Conservation (phyloP, 2,113 vertebrate genomes). For the Vulpes lagopus region DNA sequence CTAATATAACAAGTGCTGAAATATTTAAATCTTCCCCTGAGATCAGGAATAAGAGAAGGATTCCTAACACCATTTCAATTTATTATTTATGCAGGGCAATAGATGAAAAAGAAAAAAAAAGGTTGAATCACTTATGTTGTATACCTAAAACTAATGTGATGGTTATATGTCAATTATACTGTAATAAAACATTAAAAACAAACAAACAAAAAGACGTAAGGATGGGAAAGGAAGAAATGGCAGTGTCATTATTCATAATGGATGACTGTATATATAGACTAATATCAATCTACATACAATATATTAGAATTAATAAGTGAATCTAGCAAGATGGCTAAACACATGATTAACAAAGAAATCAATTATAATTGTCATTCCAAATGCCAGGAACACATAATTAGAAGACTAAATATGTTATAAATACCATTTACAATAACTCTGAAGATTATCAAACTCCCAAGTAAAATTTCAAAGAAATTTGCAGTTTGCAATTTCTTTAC, state of each 20-base stretch:
- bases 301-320: background rate
- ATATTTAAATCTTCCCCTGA: constrained; percentile 33
- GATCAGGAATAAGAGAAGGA: constrained; percentile 10
- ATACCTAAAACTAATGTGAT: background rate
- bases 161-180: background rate
- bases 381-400: background rate
- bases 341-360: constrained; percentile 16
- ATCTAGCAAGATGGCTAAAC: background rate
- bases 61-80: background rate
- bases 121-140: background rate
- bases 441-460: background rate
- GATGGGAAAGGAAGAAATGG: background rate
- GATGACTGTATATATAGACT: background rate
- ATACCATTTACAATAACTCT: background rate
- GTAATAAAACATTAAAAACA: background rate
- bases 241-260: background rate
- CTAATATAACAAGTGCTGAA: background rate
- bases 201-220: background rate
- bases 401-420: background rate
- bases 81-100: background rate
- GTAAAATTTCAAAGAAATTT: constrained; percentile 28
- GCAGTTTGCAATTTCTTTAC: background rate
- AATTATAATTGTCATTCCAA: background rate
- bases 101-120: background rate
- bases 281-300: background rate